Conservation (phyloP, 53 echinoderm and acorn worm genomes). For the Mesocentrotus franciscanus region DNA sequence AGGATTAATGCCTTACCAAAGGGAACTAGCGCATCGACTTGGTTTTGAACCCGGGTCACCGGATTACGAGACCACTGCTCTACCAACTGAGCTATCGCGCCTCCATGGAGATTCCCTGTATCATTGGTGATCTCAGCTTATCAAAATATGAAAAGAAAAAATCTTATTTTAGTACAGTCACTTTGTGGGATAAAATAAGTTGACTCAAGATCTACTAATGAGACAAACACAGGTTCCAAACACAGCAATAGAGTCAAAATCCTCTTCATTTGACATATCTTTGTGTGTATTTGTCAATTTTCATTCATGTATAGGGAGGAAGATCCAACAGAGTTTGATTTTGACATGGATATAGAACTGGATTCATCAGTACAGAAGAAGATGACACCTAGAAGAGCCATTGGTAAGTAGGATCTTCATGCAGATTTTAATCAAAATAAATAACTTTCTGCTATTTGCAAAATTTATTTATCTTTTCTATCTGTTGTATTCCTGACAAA, state of each 20-base stretch:
- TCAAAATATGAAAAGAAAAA: too few species aligned
- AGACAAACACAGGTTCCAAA: too few species aligned
- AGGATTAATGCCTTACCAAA: too few species aligned
- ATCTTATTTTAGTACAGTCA: too few species aligned
- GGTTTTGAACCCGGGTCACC: too few species aligned
- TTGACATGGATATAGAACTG: conserved; percentile 92
- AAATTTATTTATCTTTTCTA: neutral
- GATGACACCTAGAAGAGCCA: conserved; percentile 86
- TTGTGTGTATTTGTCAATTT: neutral
- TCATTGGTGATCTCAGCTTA: too few species aligned
- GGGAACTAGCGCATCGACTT: too few species aligned
- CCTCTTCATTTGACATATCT: neutral
- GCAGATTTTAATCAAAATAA: neutral
- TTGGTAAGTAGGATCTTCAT: conserved; percentile 70
- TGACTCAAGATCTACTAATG: too few species aligned
- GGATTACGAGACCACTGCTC: too few species aligned
- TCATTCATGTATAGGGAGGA: conserved; percentile 69
- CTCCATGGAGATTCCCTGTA: too few species aligned
- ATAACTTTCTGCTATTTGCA: neutral
- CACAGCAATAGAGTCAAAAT: neutral
- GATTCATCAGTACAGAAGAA: conserved; percentile 71
- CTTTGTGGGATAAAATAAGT: too few species aligned
- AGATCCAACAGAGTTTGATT: conserved; percentile 98
- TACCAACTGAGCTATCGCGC: too few species aligned
- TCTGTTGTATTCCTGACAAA: neutral